Evolutionary conservation across 1,140 invertebrate genomes (phyloP).

Genomic region (Rhizoglyphus robini): DNA sequence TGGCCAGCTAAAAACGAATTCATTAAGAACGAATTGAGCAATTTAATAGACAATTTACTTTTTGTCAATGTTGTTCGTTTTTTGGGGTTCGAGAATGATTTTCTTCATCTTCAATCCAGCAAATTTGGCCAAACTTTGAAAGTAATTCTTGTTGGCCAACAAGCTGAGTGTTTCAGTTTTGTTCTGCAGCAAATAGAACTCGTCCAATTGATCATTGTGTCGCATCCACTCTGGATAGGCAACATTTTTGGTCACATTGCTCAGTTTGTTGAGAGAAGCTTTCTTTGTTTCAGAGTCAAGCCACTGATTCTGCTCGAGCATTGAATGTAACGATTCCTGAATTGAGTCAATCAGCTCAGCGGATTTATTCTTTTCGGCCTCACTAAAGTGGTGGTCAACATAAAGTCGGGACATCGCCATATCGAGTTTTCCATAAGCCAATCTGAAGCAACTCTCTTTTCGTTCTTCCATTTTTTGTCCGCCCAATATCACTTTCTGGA

Average conservation of each 20-base stretch:
- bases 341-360: slow-evolving; percentile 44
- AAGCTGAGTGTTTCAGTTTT: neutral
- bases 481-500: slow-evolving; percentile 36
- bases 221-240: slow-evolving; percentile 40
- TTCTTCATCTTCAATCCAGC: neutral
- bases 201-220: slow-evolving; percentile 33
- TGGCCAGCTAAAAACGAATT: too few relatives aligned
- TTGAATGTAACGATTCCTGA: slow-evolving; percentile 25
- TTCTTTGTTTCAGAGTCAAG: slow-evolving; percentile 71
- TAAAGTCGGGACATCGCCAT: slow-evolving; percentile 35
- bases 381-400: slow-evolving; percentile 2
- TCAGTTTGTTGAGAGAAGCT: slow-evolving; percentile 42
- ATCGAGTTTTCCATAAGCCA: slow-evolving; percentile 36
- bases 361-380: slow-evolving; percentile 28
- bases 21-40: too few relatives aligned
- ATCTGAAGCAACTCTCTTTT: slow-evolving; percentile 36
- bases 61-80: neutral
- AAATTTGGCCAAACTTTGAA: neutral
- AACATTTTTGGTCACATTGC: slow-evolving; percentile 35
- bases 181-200: neutral
- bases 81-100: neutral
- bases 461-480: slow-evolving; percentile 29
- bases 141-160: neutral
- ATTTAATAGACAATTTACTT: too few relatives aligned
- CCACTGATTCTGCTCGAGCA: slow-evolving; percentile 53